These are phyloP conservation scores for Sebastes steindachneri DNA, from an alignment of 2,797 vertebrate species.

Conservation along the genomic window DNA sequence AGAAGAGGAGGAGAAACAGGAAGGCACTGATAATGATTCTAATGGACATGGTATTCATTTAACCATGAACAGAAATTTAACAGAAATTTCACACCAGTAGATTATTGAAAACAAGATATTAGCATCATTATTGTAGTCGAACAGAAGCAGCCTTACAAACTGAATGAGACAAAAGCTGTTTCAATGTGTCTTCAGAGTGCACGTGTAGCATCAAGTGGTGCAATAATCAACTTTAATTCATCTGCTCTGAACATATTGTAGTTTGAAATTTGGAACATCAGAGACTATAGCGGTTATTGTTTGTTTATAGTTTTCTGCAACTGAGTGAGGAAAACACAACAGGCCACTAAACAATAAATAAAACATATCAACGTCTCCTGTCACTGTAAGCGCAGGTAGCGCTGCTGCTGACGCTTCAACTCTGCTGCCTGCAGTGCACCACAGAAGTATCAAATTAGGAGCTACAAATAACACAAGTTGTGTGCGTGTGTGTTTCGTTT, in stretches of 20 bases:
- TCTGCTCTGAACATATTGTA: background rate
- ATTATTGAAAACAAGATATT: background rate
- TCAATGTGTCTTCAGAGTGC: background rate
- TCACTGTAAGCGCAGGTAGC: constrained; percentile 28
- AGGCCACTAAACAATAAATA: constrained; percentile 32
- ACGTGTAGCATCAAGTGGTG: background rate
- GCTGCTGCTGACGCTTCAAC: constrained; percentile 47
- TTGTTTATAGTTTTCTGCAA: background rate
- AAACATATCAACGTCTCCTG: constrained; percentile 34
- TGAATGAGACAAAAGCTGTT: background rate
- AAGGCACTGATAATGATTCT: background rate
- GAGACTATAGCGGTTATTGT: background rate
- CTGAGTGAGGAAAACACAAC: constrained; percentile 6
- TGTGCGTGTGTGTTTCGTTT: background rate
- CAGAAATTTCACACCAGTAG: background rate
- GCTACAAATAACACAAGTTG: constrained; percentile 24
- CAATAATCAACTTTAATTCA: background rate
- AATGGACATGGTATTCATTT: background rate
- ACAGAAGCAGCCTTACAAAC: background rate
- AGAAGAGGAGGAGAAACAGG: background rate
- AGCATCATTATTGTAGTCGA: background rate
- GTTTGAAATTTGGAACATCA: background rate
- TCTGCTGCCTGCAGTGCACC: constrained; percentile 42
- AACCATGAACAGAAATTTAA: background rate
- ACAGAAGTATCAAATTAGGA: constrained; percentile 41